These are phyloP conservation scores for Peromyscus attwateri DNA, from an alignment of 2,797 vertebrate genomes.

Conservation along the genomic window DNA sequence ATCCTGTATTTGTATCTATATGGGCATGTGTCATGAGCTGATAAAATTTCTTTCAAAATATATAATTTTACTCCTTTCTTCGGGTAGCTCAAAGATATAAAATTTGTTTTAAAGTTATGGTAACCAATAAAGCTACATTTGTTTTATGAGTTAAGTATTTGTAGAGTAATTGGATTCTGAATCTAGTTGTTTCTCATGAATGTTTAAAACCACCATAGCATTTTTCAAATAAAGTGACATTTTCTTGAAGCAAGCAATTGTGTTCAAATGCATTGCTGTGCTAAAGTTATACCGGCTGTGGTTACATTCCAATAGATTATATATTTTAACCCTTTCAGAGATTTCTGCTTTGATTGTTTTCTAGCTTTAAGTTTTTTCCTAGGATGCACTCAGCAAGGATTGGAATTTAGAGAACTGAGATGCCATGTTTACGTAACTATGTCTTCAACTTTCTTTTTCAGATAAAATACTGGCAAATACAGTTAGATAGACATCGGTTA, in stretches of 20 bases:
- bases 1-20: not conserved
- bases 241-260: constrained; percentile 32
- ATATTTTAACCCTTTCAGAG: not conserved
- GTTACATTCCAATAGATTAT: not conserved
- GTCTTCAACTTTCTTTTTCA: constrained; percentile 88
- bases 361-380: not conserved
- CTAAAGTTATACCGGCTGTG: not conserved
- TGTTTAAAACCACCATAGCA: not conserved
- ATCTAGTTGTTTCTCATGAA: constrained; percentile 14
- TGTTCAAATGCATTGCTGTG: not conserved
- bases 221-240: not conserved
- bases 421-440: not conserved
- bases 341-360: not conserved
- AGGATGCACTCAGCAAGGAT: not conserved
- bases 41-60: constrained; percentile 22
- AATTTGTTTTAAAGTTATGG: constrained; percentile 54
- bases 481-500: constrained; percentile 98
- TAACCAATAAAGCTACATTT: constrained; percentile 8
- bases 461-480: constrained; percentile 99
- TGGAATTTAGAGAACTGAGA: constrained; percentile 34
- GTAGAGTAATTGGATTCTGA: not conserved
- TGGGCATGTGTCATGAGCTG: not conserved
- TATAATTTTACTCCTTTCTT: not conserved
- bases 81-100: not conserved
- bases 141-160: constrained; percentile 55